Evolutionary conservation across 2,888 invertebrate genomes (phyloP), one percentile per base, ranked within the genome.

Genomic region (Cancer borealis): DNA sequence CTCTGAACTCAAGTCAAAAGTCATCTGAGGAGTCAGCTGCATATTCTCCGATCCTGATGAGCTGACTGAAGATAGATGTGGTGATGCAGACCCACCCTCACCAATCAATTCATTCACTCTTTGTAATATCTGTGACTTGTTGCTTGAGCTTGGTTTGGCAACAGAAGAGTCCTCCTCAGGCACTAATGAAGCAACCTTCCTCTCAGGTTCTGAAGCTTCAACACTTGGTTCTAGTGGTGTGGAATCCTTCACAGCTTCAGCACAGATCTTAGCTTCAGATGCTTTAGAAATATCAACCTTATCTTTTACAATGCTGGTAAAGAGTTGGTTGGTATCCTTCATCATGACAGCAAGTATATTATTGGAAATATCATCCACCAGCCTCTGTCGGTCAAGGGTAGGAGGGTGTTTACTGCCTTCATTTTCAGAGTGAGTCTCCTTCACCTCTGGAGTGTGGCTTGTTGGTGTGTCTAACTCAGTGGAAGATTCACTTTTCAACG

Each of bases 351-450:
- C 90, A 46, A 94, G 66, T 17, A 94, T 39, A 26, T 84, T 92
- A 88, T 94, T 94, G 3, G 94, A 94, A 39, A 94, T 92, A 60
- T 94, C 94, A 92, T 94, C 94, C 14, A 94, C 94, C 21, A 92
- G 66, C 47, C 66, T 90, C 92, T 94, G 94, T 88, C 54, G 88
- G 79, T 92, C 92, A 66, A 73, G 89, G 3, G 87, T 54, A 5
- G 79, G 87, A 39, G 45, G 39, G 12, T 39, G 79, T 17, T 17
- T 39, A 12, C 6, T 39, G 26, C 84, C 39, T 46, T 73, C 91
- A 30, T 73, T 91, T 47, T 91, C 47, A 47, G 47, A 39, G 6
- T 17, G 46, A 39, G 17, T 84, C 39, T 84, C 39, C 39, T 84
- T 84, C 14, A 17, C 39, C 39, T 91, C 91, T 30, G 30, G 14